Conservation (phyloP, 2,888 invertebrate species). For the Nomada lathburiana region DNA sequence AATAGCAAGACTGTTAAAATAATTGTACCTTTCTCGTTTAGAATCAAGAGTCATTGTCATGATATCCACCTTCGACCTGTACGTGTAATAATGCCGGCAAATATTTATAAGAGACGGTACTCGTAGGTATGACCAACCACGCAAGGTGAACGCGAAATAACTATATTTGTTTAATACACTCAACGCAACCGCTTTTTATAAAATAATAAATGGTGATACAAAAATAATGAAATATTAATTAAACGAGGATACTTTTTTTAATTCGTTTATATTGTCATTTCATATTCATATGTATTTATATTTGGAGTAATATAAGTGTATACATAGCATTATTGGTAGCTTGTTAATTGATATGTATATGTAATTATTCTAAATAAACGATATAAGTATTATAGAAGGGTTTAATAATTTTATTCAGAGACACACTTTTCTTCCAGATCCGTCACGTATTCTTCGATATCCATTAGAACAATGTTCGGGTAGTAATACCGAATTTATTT, state of each 20-base stretch:
- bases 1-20: slow-evolving; percentile 87
- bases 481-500: slow-evolving; percentile 54
- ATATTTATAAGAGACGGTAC: background rate
- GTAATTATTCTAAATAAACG: background rate
- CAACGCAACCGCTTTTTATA: background rate
- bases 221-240: too few species aligned
- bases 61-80: background rate
- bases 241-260: too few species aligned
- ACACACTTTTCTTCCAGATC: background rate
- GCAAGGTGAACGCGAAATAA: background rate
- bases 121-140: slow-evolving; percentile 28
- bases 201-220: too few species aligned
- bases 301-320: background rate
- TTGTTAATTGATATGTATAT: background rate
- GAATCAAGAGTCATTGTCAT: slow-evolving; percentile 49
- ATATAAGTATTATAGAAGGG: background rate
- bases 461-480: slow-evolving; percentile 28
- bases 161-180: background rate
- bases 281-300: too few species aligned
- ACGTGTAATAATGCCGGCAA: slow-evolving; percentile 1
- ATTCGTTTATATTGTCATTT: background rate
- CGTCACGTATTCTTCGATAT: background rate
- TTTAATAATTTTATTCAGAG: background rate
- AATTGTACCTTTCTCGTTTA: slow-evolving; percentile 81
- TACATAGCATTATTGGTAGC: background rate